Percentiles rank a stretch among this genome's conserved stretches.
Conservation (phyloP, 2,113 vertebrate genomes). For the Oplegnathus fasciatus region DNA sequence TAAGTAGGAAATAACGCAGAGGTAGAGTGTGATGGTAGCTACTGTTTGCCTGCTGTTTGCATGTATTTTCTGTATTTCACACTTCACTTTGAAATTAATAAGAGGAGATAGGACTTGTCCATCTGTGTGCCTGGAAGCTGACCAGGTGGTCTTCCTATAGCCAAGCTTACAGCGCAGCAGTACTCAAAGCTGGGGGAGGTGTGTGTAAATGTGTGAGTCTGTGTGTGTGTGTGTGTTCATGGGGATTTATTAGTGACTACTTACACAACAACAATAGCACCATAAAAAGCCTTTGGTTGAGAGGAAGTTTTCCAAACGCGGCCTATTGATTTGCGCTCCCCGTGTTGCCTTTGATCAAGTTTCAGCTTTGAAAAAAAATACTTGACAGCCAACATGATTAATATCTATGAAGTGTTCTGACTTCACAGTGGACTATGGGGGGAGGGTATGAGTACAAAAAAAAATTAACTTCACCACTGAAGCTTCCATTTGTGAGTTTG, state of each 20-base stretch:
- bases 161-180: conserved; percentile 17
- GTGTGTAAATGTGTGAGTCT: conserved; percentile 14
- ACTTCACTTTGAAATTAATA: conserved; percentile 60
- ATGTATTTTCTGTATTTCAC: conserved; percentile 59
- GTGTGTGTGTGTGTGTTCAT: conserved; percentile 15
- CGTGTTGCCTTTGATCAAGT: conserved; percentile 40
- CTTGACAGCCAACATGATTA: conserved; percentile 51
- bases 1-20: conserved; percentile 7
- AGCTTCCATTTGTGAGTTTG: conserved; percentile 40
- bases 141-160: conserved; percentile 72
- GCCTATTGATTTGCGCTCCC: conserved; percentile 34
- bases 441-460: conserved; percentile 24
- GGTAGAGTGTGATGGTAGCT: background rate
- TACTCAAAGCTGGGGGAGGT: conserved; percentile 51
- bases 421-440: conserved; percentile 26
- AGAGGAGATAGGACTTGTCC: conserved; percentile 50
- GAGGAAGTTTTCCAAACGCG: background rate
- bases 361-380: conserved; percentile 19
- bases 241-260: conserved; percentile 51
- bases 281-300: conserved; percentile 30
- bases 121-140: conserved; percentile 76
- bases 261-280: conserved; percentile 36
- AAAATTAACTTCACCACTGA: conserved; percentile 1
- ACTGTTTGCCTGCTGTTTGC: conserved; percentile 41
- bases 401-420: conserved; percentile 47